Base-by-base conservation (phyloP, 2,888 invertebrate genomes). In the Eristalis tenax region DNA sequence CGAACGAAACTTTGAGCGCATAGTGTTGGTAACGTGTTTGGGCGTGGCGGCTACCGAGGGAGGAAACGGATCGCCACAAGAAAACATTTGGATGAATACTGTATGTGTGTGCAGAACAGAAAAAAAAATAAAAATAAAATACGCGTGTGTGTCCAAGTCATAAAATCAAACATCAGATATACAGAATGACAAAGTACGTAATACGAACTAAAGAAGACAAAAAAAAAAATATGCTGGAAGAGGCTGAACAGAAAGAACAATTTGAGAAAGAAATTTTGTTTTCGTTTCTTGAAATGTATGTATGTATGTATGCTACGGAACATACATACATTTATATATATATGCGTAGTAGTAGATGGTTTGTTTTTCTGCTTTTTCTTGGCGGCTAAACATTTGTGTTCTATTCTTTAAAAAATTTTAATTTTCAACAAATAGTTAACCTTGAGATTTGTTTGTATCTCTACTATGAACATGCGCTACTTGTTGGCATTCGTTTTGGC, bases 11-110 rank as follows among this genome's bases (percentile, higher is more conserved):
- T 18, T 50, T 50, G 18, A 8, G 50, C 50, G 5, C 18, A n/a
- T 8, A 50, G 50, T 50, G 50, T 50, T 50, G 56, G 32, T 61
- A 32, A 68, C 59, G 64, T 32, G 57, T 73, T 73, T 81, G 85
- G 85, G 85, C 77, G 85, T 85, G 85, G 81, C 81, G 81, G 50
- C 50, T 18, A 77, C 73, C 40, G 77, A 81, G 77, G 81, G 81
- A 81, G 73, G 85, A 74, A 81, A 81, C 85, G 75, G n/a, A 76
- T 26, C 18, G 43, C 18, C 35, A 65, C 26, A 65, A 64, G 18
- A 35, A 83, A 78, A 78, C 63, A 75, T 70, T 57, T 70, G 43
- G 23, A 69, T 26, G 59, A 57, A 57, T 43, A 26, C 18, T 59
- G 70, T 32, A 40, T 75, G 66, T 57, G 73, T 35, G 40, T 26